Evolutionary conservation across 2,888 invertebrate species (phyloP).

Genomic region (Leucophenga maculata): DNA sequence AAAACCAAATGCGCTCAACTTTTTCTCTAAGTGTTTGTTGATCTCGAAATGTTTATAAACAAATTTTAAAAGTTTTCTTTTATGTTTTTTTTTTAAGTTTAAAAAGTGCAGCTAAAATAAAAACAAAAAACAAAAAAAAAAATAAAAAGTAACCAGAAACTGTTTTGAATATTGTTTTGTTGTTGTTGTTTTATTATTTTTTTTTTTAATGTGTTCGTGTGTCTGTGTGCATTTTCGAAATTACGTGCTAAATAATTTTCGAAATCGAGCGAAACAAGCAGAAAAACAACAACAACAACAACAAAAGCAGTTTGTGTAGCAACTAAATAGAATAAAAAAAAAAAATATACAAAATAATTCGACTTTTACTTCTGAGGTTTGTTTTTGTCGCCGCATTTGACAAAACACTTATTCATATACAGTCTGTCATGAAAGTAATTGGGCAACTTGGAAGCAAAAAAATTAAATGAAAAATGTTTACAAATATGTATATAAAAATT

Average conservation of each 20-base stretch:
- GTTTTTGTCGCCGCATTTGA: too few relatives aligned
- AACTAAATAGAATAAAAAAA: too few relatives aligned
- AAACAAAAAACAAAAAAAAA: neutral
- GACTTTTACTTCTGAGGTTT: neutral
- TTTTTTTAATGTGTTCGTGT: too few relatives aligned
- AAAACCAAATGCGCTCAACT: too few relatives aligned
- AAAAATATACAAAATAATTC: conserved; percentile 24
- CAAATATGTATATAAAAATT: too few relatives aligned
- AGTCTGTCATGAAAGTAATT: neutral
- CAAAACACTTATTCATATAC: neutral
- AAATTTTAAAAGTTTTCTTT: too few relatives aligned
- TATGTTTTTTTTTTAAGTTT: too few relatives aligned
- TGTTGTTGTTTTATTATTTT: conserved; percentile 35
- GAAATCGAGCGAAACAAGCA: neutral
- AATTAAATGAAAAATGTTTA: too few relatives aligned
- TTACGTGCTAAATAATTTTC: conserved; percentile 20
- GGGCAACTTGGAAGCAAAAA: neutral
- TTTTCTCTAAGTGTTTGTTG: neutral
- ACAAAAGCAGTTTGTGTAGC: conserved; percentile 18
- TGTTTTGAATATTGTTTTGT: conserved; percentile 2
- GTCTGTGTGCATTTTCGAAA: conserved; percentile 35
- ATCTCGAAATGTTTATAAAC: too few relatives aligned
- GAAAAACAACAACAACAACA: conserved; percentile 23
- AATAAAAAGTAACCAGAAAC: conserved; percentile 9
- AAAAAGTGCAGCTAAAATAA: neutral